A percentile compares a stretch with the other conserved stretches of the same genome.
Conservation (phyloP, 2,113 vertebrate genomes). For the Sceloporus tristichus region DNA sequence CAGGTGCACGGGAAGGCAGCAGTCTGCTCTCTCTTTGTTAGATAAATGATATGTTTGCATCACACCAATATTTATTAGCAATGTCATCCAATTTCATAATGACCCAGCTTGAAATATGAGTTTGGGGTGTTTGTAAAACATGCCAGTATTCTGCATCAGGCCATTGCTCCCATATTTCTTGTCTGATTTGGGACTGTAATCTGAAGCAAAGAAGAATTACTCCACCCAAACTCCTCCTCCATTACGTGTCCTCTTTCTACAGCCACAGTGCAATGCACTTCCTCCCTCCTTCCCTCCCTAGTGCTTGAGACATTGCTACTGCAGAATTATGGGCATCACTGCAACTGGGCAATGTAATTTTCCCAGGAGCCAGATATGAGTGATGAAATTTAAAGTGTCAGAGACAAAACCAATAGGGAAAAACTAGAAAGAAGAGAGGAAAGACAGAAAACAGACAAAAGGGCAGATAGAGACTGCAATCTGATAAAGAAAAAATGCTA, state of each 20-base stretch:
- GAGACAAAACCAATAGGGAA: background rate
- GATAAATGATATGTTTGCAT: conserved; percentile 44
- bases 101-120: background rate
- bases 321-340: background rate
- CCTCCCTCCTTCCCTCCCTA: no score
- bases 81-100: conserved; percentile 17
- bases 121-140: background rate
- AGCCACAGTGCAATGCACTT: background rate
- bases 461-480: background rate
- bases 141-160: background rate
- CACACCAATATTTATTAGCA: conserved; percentile 6
- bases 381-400: background rate
- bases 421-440: background rate
- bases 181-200: no score
- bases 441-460: background rate
- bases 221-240: background rate
- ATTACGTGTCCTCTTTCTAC: background rate
- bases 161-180: background rate
- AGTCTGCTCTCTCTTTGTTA: conserved; percentile 45
- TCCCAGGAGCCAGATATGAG: background rate
- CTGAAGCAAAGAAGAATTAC: no score
- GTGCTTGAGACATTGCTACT: background rate
- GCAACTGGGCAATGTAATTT: background rate
- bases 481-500: background rate
- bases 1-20: conserved; percentile 61